Base-by-base conservation (phyloP, 2,797 vertebrate species). In the Thamnophis elegans region DNA sequence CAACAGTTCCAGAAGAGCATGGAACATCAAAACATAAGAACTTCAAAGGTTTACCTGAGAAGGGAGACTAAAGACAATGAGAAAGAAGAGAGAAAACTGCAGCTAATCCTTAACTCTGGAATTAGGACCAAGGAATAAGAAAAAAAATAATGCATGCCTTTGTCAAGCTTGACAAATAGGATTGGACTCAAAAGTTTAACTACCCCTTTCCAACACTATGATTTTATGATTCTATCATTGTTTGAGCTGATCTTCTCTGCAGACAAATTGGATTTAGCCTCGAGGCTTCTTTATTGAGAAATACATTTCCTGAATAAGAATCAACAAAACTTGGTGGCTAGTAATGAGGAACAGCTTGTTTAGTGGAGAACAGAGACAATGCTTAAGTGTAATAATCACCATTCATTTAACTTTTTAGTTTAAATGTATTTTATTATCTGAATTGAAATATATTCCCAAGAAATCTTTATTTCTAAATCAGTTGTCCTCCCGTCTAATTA, bases 361-460 rank as follows among this genome's bases (percentile, higher is more conserved):
- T 89, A 36, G 26, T 88, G n/a, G 42, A 78, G 42, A 54, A 82
- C 53, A 73, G 65, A 60, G 53, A 47, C 56, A 93, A 93, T 26
- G 94, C 88, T 36, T 95, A 95, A 95, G 88, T 94, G 89, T 90
- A 89, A 88, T 94, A 96, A 95, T 97, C 95, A 96, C 91, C 96
- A 88, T 89, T 95, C 95, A 96, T 96, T 96, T 96, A 96, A 94
- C 36, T 32, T 68, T 93, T 97, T 88, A 92, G 89, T 96, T 96
- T 95, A 97, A 97, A 96, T 96, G 87, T 92, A 94, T 96, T 96
- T 97, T 97, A 89, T 96, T 94, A 96, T 96, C 95, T 96, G 94
- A 95, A 97, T 93, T 93, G 89, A 95, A 95, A 96, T 55, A 10
- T 91, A 96, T 94, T 96, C 93, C 95, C 92, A 94, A 94, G 94